Base-by-base conservation (phyloP, 2,888 invertebrate genomes). In the Callimorpha dominula region DNA sequence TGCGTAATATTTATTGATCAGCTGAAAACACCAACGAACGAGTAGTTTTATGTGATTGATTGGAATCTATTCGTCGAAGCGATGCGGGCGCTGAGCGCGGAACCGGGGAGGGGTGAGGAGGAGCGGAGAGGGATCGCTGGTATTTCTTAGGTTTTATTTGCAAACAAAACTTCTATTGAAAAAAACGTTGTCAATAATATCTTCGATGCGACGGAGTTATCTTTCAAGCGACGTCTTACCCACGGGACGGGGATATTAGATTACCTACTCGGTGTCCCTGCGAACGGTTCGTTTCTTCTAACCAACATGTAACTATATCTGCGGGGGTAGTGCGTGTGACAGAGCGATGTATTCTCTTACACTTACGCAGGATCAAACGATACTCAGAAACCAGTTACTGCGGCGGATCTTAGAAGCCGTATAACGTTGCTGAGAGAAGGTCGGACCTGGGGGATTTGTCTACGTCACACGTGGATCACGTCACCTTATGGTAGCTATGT, bases 261-360 rank as follows among this genome's bases (percentile, higher is more conserved):
- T 76, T 71, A 81, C n/a, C n/a, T n/a, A n/a, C 75, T 65, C 71
- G 80, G 75, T 77, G 75, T 78, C 69, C 73, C 78, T 77, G 74
- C 69, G 79, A 79, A 57, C 74, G 73, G 63, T 46, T 42, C 70
- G 72, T 66, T 62, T 72, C 73, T 71, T 65, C n/a, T 60, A 60
- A 66, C 14, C 49, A 17, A 68, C 68, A 49, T 57, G 71, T 71
- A 71, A 71, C 68, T 50, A 60, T 71, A 70, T 66, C 60, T 46
- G 52, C 54, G 31, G 20, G 57, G n/a, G 52, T 43, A 42, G 72
- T 65, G 54, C 50, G 65, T 73, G 73, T 60, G 43, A 40, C 70
- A 57, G n/a, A 6, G 67, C 67, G 40, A 52, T 52, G 64, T 70
- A 62, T 71, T 68, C 68, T 67, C 67, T 68, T 65, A 71, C 74